Evolutionary conservation across 2,113 vertebrate genomes (phyloP).

Genomic region (Notarius lentiginosus): DNA sequence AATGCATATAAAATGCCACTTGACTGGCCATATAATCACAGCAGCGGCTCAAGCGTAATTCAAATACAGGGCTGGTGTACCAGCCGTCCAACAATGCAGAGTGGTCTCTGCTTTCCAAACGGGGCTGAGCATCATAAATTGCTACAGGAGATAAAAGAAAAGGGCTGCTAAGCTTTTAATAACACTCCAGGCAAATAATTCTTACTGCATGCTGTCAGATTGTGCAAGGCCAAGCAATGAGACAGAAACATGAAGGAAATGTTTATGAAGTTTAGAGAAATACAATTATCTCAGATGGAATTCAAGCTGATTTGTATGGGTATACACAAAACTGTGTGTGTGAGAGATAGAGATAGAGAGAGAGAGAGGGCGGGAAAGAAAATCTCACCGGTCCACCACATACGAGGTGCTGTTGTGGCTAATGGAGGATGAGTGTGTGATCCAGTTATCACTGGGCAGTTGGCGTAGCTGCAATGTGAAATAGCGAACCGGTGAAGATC

Average conservation of each 20-base stretch:
- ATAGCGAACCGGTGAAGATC: slow-evolving; percentile 88
- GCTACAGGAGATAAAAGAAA: slow-evolving; percentile 43
- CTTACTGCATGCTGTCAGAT: slow-evolving; percentile 19
- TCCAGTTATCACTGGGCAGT: slow-evolving; percentile 80
- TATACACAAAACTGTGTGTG: slow-evolving; percentile 23
- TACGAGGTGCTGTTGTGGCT: slow-evolving; percentile 83
- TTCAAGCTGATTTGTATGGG: neutral
- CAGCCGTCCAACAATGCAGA: slow-evolving; percentile 23
- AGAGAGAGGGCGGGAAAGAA: neutral
- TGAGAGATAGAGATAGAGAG: neutral
- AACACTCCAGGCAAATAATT: slow-evolving; percentile 40
- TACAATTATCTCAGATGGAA: slow-evolving; percentile 11
- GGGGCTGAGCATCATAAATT: slow-evolving; percentile 45
- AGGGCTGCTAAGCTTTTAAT: slow-evolving; percentile 50
- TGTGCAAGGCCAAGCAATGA: slow-evolving; percentile 19
- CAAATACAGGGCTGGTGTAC: slow-evolving; percentile 50
- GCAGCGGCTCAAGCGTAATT: slow-evolving; percentile 54
- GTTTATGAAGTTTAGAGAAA: slow-evolving; percentile 16
- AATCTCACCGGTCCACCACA: slow-evolving; percentile 77
- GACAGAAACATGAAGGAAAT: slow-evolving; percentile 31
- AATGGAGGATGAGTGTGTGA: slow-evolving; percentile 81
- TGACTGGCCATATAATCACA: slow-evolving; percentile 66
- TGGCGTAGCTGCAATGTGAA: slow-evolving; percentile 87
- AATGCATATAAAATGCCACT: slow-evolving; percentile 65
- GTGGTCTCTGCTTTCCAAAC: slow-evolving; percentile 42